Evolutionary conservation across 2,113 vertebrate species (phyloP), one percentile per base, ranked within the genome.

Genomic region (Ameiurus melas): DNA sequence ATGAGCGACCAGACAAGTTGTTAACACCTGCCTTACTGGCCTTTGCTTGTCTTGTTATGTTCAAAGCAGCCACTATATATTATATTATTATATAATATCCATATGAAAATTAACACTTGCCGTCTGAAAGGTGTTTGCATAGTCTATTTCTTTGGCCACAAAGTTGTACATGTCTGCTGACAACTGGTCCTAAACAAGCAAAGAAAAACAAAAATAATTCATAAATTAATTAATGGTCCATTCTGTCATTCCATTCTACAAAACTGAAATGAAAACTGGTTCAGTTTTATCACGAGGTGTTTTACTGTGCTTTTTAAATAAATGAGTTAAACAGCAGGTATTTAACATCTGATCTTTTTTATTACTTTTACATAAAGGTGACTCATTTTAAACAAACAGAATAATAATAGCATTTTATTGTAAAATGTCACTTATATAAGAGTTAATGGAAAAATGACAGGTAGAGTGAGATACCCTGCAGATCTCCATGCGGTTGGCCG

Each of bases 101-200:
- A 51, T 51, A 51, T 51, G 66, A 16, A 84, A 88, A 89, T 10
- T n/a, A 68, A 22, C 66, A 93, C 97, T 98, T 94, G 98, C 98
- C 17, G 95, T 98, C 94, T 99, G 97, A 91, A 99, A 99, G 95
- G 98, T 99, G 95, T 97, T 99, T 98, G 98, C 98, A 98, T 99
- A 99, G 97, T 99, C 98, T 90, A 99, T 97, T 98, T 99, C 98
- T 99, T 99, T 99, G 97, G 98, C 98, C 98, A 99, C 96, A 89
- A 99, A 99, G 92, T 94, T 98, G 96, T 99, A 99, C 98, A 99
- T 99, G 93, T 99, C 98, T 84, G 98, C 98, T 16, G 98, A 99
- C 90, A 99, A 95, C 93, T 99, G 98, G 95, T 99, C 98, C 98
- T 99, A 91, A 81, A 93, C 88, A 88, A 90, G 66, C 90, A 71